Conservation (phyloP, 2,797 vertebrate genomes). For the Salmo trutta region DNA sequence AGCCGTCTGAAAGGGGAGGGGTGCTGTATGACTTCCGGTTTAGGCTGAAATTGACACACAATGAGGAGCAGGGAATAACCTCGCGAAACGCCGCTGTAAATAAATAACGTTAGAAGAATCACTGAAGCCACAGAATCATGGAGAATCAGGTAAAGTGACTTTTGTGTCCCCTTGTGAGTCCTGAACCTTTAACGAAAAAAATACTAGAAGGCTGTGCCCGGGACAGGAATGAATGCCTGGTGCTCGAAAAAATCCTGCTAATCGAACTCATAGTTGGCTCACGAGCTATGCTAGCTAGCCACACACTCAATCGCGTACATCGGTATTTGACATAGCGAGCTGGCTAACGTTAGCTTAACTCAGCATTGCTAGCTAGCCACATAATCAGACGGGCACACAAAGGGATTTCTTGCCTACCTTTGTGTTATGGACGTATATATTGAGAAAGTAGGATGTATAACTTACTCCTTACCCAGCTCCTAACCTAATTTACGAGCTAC, state of each 20-base stretch:
- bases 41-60: constrained; percentile 85
- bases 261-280: constrained; percentile 72
- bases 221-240: constrained; percentile 61
- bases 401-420: constrained; percentile 44
- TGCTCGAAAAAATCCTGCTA: constrained; percentile 66
- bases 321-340: constrained; percentile 63
- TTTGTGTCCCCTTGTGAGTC: constrained; percentile 45
- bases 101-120: constrained; percentile 71
- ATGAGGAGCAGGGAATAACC: constrained; percentile 82
- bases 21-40: constrained; percentile 80
- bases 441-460: constrained; percentile 28
- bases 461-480: neutral
- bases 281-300: constrained; percentile 72
- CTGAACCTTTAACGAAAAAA: constrained; percentile 49
- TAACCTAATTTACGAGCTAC: neutral
- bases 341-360: constrained; percentile 55
- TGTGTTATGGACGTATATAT: constrained; percentile 21
- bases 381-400: constrained; percentile 51
- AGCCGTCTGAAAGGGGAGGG: constrained; percentile 78
- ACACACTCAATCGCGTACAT: constrained; percentile 59
- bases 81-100: constrained; percentile 80
- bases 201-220: constrained; percentile 45
- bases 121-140: constrained; percentile 76
- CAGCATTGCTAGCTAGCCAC: constrained; percentile 51
- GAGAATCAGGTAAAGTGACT: constrained; percentile 81